Evolutionary conservation across 2,113 vertebrate genomes (phyloP).

Genomic region (Sprattus sprattus): DNA sequence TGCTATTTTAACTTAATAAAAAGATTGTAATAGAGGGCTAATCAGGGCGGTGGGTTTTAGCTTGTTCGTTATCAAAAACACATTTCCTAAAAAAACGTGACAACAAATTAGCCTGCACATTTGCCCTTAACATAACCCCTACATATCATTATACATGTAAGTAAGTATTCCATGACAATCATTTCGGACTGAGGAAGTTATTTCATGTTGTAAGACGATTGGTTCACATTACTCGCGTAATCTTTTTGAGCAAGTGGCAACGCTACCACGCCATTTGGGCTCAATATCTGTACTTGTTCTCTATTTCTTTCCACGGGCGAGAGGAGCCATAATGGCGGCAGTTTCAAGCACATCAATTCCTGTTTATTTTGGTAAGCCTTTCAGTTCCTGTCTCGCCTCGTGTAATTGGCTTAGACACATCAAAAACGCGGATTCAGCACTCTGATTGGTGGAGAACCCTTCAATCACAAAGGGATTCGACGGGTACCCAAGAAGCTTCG

Average conservation of each 20-base stretch:
- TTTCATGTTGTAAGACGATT: slow-evolving; percentile 50
- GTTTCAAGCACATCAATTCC: slow-evolving; percentile 45
- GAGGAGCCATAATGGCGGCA: slow-evolving; percentile 48
- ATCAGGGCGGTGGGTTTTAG: not conserved
- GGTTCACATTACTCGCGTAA: slow-evolving; percentile 49
- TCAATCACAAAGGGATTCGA: slow-evolving; percentile 46
- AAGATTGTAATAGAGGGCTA: too few species aligned
- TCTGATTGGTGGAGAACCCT: slow-evolving; percentile 47
- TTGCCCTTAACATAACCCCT: slow-evolving; percentile 16
- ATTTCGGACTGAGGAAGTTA: slow-evolving; percentile 50
- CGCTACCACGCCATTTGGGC: slow-evolving; percentile 65
- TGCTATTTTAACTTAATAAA: too few species aligned
- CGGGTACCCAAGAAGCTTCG: slow-evolving; percentile 35
- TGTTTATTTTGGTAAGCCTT: slow-evolving; percentile 34
- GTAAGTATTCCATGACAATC: slow-evolving; percentile 53
- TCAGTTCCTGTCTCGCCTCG: slow-evolving; percentile 26
- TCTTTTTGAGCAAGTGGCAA: slow-evolving; percentile 39
- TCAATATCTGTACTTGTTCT: slow-evolving; percentile 36
- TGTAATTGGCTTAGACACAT: slow-evolving; percentile 41
- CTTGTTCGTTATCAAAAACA: not conserved
- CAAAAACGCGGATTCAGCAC: slow-evolving; percentile 21
- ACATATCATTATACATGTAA: slow-evolving; percentile 16
- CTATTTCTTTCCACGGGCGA: slow-evolving; percentile 19
- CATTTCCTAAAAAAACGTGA: not conserved
- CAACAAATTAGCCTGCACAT: not conserved